These are phyloP conservation scores for Forbesichthys agassizii DNA, from an alignment of 2,113 vertebrate species.

Conservation along the genomic window DNA sequence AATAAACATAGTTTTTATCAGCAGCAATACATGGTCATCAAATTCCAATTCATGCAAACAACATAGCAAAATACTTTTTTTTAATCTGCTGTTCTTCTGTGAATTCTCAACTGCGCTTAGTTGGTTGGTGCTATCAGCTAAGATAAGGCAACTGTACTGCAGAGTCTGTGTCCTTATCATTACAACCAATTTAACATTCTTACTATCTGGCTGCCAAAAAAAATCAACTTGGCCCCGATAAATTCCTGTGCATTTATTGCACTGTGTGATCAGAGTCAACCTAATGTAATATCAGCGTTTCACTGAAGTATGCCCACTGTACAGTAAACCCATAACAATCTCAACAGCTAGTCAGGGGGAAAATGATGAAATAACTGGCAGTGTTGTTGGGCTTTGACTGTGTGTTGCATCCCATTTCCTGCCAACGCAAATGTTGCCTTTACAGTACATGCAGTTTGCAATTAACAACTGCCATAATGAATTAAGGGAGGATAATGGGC, in stretches of 20 bases:
- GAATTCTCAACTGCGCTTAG: not conserved
- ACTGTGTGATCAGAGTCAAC: not conserved
- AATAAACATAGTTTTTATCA: no score
- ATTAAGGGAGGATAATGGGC: not conserved
- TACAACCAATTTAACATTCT: slow-evolving; percentile 16
- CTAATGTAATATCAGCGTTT: not conserved
- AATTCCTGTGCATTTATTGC: not conserved
- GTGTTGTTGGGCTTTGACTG: slow-evolving; percentile 23
- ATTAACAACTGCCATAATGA: no score
- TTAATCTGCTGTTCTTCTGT: not conserved
- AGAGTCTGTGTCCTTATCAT: slow-evolving; percentile 42
- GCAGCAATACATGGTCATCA: no score
- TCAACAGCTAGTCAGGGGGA: slow-evolving; percentile 24
- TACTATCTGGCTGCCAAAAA: slow-evolving; percentile 3
- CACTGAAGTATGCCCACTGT: slow-evolving; percentile 2
- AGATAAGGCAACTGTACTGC: slow-evolving; percentile 40
- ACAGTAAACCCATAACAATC: slow-evolving; percentile 1
- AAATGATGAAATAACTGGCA: slow-evolving; percentile 34
- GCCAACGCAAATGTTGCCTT: slow-evolving; percentile 1
- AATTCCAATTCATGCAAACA: no score
- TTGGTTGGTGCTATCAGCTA: not conserved
- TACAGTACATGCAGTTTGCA: not conserved
- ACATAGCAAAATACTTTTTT: no score
- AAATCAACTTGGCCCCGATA: not conserved
- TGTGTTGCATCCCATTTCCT: slow-evolving; percentile 48